Evolutionary conservation across 2,797 vertebrate genomes (phyloP).

Genomic region (Mus caroli): DNA sequence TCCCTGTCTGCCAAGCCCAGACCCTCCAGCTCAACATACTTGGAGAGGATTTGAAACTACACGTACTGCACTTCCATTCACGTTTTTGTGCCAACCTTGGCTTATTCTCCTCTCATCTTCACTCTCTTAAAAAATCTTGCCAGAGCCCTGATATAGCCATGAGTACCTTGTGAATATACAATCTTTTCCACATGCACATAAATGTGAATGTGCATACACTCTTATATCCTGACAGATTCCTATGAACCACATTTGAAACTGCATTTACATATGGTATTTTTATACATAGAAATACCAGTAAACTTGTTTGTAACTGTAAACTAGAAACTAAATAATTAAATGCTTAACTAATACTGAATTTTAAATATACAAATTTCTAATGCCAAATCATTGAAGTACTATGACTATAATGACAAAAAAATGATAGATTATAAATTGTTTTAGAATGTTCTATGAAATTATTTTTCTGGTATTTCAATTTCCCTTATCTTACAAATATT

Average conservation of each 20-base stretch:
- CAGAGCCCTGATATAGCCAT: not conserved
- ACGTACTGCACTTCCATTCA: fast-evolving
- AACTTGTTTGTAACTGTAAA: not conserved
- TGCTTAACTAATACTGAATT: not conserved
- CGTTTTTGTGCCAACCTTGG: not conserved
- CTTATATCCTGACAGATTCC: not conserved
- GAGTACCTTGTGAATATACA: not conserved
- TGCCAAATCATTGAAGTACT: not conserved
- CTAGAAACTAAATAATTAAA: not conserved
- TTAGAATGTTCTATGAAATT: not conserved
- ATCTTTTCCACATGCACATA: too few relatives aligned
- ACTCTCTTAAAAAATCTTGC: not conserved
- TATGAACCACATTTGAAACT: not conserved
- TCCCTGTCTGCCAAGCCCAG: not conserved
- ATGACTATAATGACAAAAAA: not conserved
- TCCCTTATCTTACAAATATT: not conserved
- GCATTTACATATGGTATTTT: not conserved
- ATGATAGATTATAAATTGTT: not conserved
- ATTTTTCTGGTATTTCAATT: not conserved
- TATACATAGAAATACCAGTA: not conserved
- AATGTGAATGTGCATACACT: not conserved
- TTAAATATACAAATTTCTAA: not conserved
- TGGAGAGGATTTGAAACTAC: not conserved
- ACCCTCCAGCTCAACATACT: not conserved
- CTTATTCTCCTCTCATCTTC: not conserved